Conservation (phyloP, 2,888 invertebrate species). For the Drosophila fungiperda region DNA sequence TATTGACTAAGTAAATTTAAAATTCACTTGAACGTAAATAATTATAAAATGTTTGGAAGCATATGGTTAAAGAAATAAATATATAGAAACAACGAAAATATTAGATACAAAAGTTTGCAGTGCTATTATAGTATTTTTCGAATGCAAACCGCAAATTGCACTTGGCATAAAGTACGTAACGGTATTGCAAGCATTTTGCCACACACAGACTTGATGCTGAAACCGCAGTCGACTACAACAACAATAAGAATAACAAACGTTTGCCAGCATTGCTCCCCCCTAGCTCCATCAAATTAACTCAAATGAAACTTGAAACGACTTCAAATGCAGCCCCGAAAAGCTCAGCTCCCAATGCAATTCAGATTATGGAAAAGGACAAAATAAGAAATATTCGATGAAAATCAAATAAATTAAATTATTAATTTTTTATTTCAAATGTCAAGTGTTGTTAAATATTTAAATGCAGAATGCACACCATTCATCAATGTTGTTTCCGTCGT, state of each 20-base stretch:
- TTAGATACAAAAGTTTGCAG: too few relatives aligned
- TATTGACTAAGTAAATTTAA: not conserved
- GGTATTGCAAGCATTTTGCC: slow-evolving; percentile 42
- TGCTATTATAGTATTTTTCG: not conserved
- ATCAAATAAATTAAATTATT: slow-evolving; percentile 3
- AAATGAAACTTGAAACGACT: slow-evolving; percentile 65
- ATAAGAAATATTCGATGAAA: slow-evolving; percentile 22
- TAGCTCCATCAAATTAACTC: not conserved
- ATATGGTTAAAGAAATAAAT: too few relatives aligned
- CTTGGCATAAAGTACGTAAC: slow-evolving; percentile 50
- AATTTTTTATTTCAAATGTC: not conserved
- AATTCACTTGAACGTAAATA: not conserved
- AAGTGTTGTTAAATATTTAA: not conserved
- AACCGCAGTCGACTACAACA: slow-evolving; percentile 64
- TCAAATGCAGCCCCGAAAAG: slow-evolving; percentile 60
- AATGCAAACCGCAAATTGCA: slow-evolving; percentile 47
- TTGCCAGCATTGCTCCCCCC: not conserved
- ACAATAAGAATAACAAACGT: slow-evolving; percentile 36
- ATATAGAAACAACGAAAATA: too few relatives aligned
- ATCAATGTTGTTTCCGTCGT: slow-evolving; percentile 27
- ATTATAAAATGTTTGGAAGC: too few relatives aligned
- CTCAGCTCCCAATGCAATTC: slow-evolving; percentile 26
- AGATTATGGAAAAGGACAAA: slow-evolving; percentile 8
- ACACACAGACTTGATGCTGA: slow-evolving; percentile 31
- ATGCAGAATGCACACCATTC: slow-evolving; percentile 1